These are phyloP conservation scores for Chromis chromis DNA, from an alignment of 2,797 vertebrate genomes.

Conservation along the genomic window DNA sequence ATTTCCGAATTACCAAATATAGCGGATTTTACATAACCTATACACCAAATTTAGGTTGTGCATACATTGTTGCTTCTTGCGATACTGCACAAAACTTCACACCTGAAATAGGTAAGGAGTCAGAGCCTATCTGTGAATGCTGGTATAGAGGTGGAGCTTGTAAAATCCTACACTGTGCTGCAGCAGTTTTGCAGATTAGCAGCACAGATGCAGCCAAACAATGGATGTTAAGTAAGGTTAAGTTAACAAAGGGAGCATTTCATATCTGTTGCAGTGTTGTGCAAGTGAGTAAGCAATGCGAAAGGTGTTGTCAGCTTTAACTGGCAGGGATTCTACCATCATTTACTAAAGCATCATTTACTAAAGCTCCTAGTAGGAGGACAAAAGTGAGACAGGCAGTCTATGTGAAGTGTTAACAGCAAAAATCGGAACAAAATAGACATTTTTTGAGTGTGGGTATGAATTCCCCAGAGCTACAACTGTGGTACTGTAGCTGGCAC, in stretches of 20 bases:
- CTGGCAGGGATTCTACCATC: not conserved
- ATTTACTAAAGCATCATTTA: not conserved
- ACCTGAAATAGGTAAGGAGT: conserved; percentile 18
- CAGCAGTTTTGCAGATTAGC: conserved; percentile 14
- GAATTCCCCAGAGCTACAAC: conserved; percentile 4
- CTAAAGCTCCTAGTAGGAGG: not conserved
- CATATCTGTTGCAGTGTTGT: not conserved
- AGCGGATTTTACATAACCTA: conserved; percentile 40
- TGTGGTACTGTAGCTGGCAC: conserved; percentile 5
- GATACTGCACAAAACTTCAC: not conserved
- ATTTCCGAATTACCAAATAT: conserved; percentile 55
- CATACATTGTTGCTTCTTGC: no score
- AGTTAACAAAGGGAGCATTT: not conserved
- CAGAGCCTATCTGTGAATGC: conserved; percentile 20
- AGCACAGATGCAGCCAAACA: conserved; percentile 16
- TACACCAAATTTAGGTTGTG: not conserved
- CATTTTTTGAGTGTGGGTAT: conserved; percentile 1
- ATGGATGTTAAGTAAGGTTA: conserved; percentile 10
- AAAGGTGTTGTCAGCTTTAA: conserved; percentile 2
- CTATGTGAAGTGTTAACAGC: conserved; percentile 16
- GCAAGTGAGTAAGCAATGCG: not conserved
- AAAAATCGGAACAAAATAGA: conserved; percentile 3
- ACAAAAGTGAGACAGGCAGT: not conserved
- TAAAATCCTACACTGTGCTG: conserved; percentile 10
- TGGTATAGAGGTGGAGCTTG: not conserved